phyloP scores from a whole-genome alignment of 2,113 vertebrate genomes.

The Petaurus breviceps region DNA sequence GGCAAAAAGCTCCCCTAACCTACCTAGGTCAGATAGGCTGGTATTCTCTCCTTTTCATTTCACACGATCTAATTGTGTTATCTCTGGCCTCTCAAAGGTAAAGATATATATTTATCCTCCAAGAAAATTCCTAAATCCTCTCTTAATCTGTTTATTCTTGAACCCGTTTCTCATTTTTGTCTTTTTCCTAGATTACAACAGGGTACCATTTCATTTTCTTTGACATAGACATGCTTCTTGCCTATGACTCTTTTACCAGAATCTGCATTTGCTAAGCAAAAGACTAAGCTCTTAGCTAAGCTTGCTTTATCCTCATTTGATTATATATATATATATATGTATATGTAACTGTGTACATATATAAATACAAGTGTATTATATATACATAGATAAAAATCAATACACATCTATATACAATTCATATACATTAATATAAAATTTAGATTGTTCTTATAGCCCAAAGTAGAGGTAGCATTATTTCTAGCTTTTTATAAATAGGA shows the following conservation, averaged over 20 bases:
- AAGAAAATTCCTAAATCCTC: neutral
- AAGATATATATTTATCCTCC: neutral
- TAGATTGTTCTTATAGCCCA: neutral
- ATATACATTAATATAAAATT: neutral
- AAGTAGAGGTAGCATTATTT: neutral
- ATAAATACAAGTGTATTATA: neutral
- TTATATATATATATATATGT: too few species aligned
- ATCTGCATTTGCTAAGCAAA: neutral
- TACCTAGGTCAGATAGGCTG: neutral
- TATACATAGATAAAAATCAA: neutral
- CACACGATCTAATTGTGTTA: neutral
- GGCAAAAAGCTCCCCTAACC: neutral
- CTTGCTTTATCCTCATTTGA: too few species aligned
- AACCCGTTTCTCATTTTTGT: neutral
- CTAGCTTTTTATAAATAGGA: neutral
- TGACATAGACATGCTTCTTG: neutral
- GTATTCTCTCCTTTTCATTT: neutral
- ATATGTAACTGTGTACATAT: too few species aligned
- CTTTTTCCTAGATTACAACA: neutral
- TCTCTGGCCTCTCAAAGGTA: neutral
- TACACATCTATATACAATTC: too few species aligned
- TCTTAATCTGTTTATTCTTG: neutral
- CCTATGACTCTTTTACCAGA: neutral
- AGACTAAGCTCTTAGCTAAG: too few species aligned
- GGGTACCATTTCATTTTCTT: neutral